Percentiles rank a stretch among this genome's conserved stretches.
Conservation (phyloP, 2,888 invertebrate genomes). For the Chrysodeixis includens region DNA sequence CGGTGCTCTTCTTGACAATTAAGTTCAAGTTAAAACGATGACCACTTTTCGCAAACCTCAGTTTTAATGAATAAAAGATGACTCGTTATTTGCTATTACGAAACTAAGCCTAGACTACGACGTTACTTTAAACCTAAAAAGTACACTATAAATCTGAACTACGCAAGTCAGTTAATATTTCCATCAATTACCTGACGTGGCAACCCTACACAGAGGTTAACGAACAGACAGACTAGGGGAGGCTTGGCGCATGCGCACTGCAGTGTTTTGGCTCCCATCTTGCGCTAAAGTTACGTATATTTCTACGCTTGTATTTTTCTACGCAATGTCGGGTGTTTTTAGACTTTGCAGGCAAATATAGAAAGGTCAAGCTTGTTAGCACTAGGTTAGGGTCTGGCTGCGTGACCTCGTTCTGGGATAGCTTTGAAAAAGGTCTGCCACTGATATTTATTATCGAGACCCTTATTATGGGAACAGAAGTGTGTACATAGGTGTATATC, state of each 20-base stretch:
- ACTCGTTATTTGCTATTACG: too few relatives aligned
- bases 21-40: too few relatives aligned
- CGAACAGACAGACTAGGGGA: slow-evolving; percentile 68
- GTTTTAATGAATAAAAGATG: too few relatives aligned
- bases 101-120: neutral
- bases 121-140: too few relatives aligned
- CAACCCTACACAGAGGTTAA: slow-evolving; percentile 64
- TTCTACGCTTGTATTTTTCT: slow-evolving; percentile 37
- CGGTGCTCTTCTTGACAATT: too few relatives aligned
- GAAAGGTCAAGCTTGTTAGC: slow-evolving; percentile 30
- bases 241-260: slow-evolving; percentile 64
- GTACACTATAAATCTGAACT: neutral
- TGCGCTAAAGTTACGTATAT: slow-evolving; percentile 39
- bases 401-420: neutral
- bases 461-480: neutral
- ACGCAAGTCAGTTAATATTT: neutral
- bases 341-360: slow-evolving; percentile 25
- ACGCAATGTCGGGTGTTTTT: slow-evolving; percentile 39
- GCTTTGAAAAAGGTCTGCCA: neutral
- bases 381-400: neutral
- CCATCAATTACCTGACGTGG: slow-evolving; percentile 8
- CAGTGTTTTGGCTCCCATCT: slow-evolving; percentile 54
- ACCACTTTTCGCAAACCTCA: too few relatives aligned
- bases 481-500: too few relatives aligned
- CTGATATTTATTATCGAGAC: neutral